Conservation (phyloP, 2,113 vertebrate genomes). For the Pongo pygmaeus region DNA sequence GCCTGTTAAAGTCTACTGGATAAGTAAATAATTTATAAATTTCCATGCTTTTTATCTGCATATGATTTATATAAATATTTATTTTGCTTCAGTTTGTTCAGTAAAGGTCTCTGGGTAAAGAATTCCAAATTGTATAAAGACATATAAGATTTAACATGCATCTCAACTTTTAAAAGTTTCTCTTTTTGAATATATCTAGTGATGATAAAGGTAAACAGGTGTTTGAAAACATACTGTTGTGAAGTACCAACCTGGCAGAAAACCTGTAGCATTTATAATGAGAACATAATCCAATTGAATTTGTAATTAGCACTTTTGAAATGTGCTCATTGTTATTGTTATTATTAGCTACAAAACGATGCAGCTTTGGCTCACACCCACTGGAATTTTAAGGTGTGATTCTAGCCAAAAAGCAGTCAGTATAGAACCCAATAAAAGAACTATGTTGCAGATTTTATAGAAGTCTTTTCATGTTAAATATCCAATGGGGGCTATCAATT, state of each 20-base stretch:
- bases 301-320: conserved; percentile 79
- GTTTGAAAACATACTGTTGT: conserved; percentile 77
- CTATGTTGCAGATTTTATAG: conserved; percentile 65
- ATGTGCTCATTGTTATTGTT: conserved; percentile 78
- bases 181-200: conserved; percentile 66
- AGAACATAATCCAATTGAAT: conserved; percentile 73
- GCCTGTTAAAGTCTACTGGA: not conserved
- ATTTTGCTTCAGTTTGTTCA: conserved; percentile 40
- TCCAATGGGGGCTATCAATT: conserved; percentile 35
- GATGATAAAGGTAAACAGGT: conserved; percentile 80
- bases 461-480: conserved; percentile 68
- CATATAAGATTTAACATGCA: conserved; percentile 46
- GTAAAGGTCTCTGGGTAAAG: conserved; percentile 54
- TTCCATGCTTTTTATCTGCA: not conserved
- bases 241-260: conserved; percentile 75
- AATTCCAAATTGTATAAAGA: conserved; percentile 41
- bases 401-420: conserved; percentile 71
- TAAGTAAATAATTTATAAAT: conserved; percentile 31
- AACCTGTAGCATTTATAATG: conserved; percentile 75
- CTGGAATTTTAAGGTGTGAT: conserved; percentile 73
- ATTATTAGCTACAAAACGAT: conserved; percentile 79
- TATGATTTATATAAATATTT: not conserved
- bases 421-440: conserved; percentile 70
- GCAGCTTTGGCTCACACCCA: conserved; percentile 71
- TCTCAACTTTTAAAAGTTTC: conserved; percentile 63